Evolutionary conservation across 1,140 invertebrate genomes (phyloP).

Genomic region (Patella vulgata): DNA sequence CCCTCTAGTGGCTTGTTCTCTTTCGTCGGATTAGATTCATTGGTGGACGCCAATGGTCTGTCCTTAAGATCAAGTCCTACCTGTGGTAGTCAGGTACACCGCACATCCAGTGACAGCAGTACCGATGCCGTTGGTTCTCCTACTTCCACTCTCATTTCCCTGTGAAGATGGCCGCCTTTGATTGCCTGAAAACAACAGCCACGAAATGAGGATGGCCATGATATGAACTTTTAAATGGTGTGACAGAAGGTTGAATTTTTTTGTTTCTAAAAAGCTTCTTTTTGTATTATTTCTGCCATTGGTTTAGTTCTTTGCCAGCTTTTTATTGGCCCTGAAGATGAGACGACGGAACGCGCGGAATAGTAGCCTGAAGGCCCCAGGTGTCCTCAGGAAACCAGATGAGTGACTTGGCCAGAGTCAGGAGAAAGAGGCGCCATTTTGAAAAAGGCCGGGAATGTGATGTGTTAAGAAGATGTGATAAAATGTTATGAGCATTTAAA

Average conservation of each 20-base stretch:
- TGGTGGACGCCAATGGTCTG: constrained; percentile 91
- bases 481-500: too few species aligned
- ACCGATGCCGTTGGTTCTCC: constrained; percentile 43
- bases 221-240: background rate
- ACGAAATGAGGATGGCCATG: background rate
- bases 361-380: too few species aligned
- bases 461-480: too few species aligned
- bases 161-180: constrained; percentile 7
- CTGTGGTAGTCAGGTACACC: constrained; percentile 43
- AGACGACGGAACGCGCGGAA: background rate
- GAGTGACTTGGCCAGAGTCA: too few species aligned
- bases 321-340: background rate
- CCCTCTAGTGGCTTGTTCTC: constrained; percentile 90
- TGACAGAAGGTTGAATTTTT: background rate
- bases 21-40: constrained; percentile 78
- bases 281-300: background rate
- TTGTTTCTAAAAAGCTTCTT: background rate
- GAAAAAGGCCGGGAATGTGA: too few species aligned
- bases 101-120: constrained; percentile 35
- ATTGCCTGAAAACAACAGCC: background rate
- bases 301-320: background rate
- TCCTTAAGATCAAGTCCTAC: constrained; percentile 75
- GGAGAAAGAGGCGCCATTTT: too few species aligned
- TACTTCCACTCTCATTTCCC: constrained; percentile 34
- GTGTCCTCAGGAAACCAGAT: too few species aligned